These are phyloP conservation scores for Mycetomoellerius zeteki DNA, from an alignment of 1,140 invertebrate species.

Conservation along the genomic window DNA sequence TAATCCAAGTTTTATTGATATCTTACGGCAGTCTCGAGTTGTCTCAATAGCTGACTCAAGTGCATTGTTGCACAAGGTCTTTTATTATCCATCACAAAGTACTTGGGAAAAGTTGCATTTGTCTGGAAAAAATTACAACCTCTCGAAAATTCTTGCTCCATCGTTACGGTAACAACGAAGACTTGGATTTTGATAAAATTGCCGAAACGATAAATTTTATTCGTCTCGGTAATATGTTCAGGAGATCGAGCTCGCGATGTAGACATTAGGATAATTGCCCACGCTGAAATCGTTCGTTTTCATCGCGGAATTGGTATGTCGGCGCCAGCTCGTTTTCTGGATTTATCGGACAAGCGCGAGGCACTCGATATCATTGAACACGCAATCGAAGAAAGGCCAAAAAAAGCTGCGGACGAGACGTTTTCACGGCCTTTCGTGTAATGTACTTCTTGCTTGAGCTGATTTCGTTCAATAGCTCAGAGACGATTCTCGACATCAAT, in stretches of 20 bases:
- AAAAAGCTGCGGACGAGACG: constrained; percentile 47
- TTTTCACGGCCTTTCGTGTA: constrained; percentile 17
- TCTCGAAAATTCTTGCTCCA: constrained; percentile 18
- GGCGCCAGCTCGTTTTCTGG: constrained; percentile 54
- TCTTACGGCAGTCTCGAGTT: neutral
- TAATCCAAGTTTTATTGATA: neutral
- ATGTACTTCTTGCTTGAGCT: constrained; percentile 2
- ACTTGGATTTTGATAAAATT: constrained; percentile 43
- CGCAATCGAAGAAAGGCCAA: constrained; percentile 1
- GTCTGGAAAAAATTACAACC: neutral
- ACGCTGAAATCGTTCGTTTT: constrained; percentile 38
- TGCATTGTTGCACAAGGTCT: neutral
- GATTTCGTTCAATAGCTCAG: constrained; percentile 28
- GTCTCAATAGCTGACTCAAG: neutral
- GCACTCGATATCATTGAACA: constrained; percentile 44
- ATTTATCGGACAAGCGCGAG: constrained; percentile 41
- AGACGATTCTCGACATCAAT: neutral
- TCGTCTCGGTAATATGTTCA: constrained; percentile 23
- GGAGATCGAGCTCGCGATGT: constrained; percentile 56
- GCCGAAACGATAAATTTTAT: neutral
- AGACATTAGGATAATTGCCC: constrained; percentile 76
- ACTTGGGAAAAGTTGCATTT: neutral
- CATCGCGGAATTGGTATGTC: constrained; percentile 32
- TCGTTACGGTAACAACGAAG: constrained; percentile 27
- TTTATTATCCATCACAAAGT: constrained; percentile 16